These are phyloP conservation scores for Mythimna impura DNA, from an alignment of 2,888 invertebrate genomes.

Conservation along the genomic window DNA sequence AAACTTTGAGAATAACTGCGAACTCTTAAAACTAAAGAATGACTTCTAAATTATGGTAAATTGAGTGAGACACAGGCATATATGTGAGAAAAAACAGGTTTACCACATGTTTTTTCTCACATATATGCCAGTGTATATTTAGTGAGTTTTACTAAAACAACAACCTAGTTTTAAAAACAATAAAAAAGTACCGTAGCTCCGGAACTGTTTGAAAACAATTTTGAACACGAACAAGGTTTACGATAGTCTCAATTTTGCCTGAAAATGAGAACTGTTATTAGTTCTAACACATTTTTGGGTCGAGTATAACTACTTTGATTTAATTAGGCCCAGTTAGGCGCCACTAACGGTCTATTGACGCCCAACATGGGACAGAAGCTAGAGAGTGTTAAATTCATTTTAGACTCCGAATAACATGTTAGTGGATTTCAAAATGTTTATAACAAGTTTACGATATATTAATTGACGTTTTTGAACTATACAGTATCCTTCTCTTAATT, in stretches of 20 bases:
- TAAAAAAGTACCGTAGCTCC: background rate
- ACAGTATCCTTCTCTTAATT: background rate
- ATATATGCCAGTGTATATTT: background rate
- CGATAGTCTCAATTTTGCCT: slow-evolving; percentile 25
- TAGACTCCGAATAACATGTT: slow-evolving; percentile 3
- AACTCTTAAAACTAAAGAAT: background rate
- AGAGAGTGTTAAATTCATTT: slow-evolving; percentile 30
- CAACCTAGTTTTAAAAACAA: background rate
- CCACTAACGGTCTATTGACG: slow-evolving; percentile 40
- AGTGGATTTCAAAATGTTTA: background rate
- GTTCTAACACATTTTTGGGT: slow-evolving; percentile 40
- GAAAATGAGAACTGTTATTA: slow-evolving; percentile 29
- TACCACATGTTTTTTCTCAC: background rate
- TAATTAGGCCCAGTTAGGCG: slow-evolving; percentile 49
- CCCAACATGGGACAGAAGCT: slow-evolving; percentile 30
- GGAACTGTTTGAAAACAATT: slow-evolving; percentile 18
- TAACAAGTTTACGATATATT: background rate
- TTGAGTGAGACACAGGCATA: too few relatives aligned
- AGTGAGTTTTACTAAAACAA: slow-evolving; percentile 1
- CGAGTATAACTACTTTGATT: slow-evolving; percentile 42
- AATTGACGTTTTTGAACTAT: background rate
- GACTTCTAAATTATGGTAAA: too few relatives aligned
- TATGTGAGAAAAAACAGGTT: too few relatives aligned
- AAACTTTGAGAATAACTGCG: background rate
- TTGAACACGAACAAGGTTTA: slow-evolving; percentile 28